Percentiles rank a stretch among this genome's conserved stretches.
phyloP scores from a whole-genome alignment of 2,888 invertebrate species.

The Xylota sylvarum region DNA sequence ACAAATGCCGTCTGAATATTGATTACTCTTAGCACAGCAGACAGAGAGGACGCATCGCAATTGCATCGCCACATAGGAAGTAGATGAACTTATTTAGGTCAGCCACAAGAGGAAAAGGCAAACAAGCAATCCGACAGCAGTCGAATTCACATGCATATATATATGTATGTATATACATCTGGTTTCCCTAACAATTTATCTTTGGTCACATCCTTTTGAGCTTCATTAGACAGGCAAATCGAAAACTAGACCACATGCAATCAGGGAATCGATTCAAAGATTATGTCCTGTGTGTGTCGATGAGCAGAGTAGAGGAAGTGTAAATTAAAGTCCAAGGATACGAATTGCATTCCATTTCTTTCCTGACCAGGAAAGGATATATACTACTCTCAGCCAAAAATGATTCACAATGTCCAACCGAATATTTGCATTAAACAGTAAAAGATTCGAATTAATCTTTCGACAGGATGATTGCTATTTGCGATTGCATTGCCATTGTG shows the following conservation, averaged over 20 bases:
- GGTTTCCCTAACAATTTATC: constrained; percentile 60
- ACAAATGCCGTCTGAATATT: constrained; percentile 57
- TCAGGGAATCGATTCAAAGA: constrained; percentile 56
- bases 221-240: constrained; percentile 70
- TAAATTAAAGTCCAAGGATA: constrained; percentile 57
- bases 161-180: constrained; percentile 16
- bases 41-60: constrained; percentile 16
- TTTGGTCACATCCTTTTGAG: constrained; percentile 65
- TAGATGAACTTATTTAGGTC: constrained; percentile 31
- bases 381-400: constrained; percentile 1
- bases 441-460: constrained; percentile 71
- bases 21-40: constrained; percentile 3
- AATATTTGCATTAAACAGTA: constrained; percentile 65
- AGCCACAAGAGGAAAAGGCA: constrained; percentile 54
- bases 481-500: constrained; percentile 63
- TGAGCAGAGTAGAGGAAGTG: constrained; percentile 23
- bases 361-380: neutral
- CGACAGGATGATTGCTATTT: constrained; percentile 70
- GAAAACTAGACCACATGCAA: constrained; percentile 67
- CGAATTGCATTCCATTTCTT: constrained; percentile 4
- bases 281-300: neutral
- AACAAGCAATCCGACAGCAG: constrained; percentile 44
- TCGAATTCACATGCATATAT: too few species aligned
- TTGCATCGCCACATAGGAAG: constrained; percentile 11
- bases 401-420: constrained; percentile 51